Percentiles rank a stretch among this genome's conserved stretches.
These are phyloP conservation scores for Cynaeus angustus DNA, from an alignment of 2,888 invertebrate species.

Conservation along the genomic window DNA sequence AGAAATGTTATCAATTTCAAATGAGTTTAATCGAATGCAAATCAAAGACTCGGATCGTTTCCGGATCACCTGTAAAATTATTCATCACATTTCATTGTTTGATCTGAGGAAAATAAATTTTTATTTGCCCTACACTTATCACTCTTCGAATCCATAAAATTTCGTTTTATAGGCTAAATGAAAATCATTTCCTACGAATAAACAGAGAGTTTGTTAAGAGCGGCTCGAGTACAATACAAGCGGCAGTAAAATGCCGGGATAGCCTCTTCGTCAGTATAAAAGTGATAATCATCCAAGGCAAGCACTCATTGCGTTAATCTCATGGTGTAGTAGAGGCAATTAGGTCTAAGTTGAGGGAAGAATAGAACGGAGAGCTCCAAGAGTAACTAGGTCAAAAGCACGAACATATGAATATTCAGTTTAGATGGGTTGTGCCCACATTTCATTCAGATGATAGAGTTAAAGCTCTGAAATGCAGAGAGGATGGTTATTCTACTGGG, in stretches of 20 bases:
- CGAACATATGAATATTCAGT: constrained; percentile 44
- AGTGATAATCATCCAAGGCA: constrained; percentile 30
- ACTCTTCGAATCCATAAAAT: constrained; percentile 22
- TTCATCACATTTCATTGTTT: constrained; percentile 9
- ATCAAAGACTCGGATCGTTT: no score
- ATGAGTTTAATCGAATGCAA: constrained; percentile 26
- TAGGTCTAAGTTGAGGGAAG: constrained; percentile 18
- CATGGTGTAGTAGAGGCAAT: constrained; percentile 35
- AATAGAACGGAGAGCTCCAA: constrained; percentile 1
- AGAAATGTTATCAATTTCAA: constrained; percentile 9
- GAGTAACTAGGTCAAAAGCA: constrained; percentile 42
- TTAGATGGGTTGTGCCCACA: constrained; percentile 12
- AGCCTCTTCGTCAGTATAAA: constrained; percentile 32
- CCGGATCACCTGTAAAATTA: background rate
- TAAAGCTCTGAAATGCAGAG: constrained; percentile 20
- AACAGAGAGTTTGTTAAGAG: background rate
- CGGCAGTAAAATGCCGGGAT: constrained; percentile 13
- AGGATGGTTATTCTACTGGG: constrained; percentile 19
- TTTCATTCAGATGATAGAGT: constrained; percentile 2
- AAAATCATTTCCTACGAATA: constrained; percentile 10
- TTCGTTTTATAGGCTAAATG: constrained; percentile 20
- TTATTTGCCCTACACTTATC: constrained; percentile 20
- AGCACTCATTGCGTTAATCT: constrained; percentile 36
- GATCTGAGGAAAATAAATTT: constrained; percentile 15
- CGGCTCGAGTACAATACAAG: constrained; percentile 18